Evolutionary conservation across 2,888 invertebrate species (phyloP).

Genomic region (Tipula lateralis): DNA sequence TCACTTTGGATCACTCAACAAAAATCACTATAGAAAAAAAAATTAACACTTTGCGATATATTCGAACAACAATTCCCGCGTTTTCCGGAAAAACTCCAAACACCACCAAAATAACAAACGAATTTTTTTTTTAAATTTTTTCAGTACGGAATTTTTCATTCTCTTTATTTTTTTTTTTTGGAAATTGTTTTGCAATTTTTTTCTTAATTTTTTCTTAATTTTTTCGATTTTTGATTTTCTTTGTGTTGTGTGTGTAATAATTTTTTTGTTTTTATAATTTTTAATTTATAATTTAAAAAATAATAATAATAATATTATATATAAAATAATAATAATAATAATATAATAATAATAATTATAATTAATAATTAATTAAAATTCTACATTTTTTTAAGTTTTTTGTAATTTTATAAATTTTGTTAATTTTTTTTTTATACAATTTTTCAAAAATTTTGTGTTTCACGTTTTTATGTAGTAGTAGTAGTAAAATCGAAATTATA

Average conservation of each 20-base stretch:
- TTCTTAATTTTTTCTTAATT: slow-evolving; percentile 8
- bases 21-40: neutral
- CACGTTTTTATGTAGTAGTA: neutral
- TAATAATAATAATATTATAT: slow-evolving; percentile 24
- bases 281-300: slow-evolving; percentile 15
- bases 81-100: neutral
- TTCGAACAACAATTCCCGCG: neutral
- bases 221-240: slow-evolving; percentile 24
- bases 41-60: neutral
- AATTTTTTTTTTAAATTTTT: neutral
- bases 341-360: neutral
- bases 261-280: slow-evolving; percentile 15
- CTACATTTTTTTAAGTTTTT: slow-evolving; percentile 19
- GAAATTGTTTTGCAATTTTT: neutral
- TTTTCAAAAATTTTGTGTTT: neutral
- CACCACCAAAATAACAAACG: neutral
- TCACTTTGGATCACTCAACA: neutral
- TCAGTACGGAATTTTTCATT: slow-evolving; percentile 24
- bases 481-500: neutral
- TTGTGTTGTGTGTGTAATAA: slow-evolving; percentile 24
- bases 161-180: neutral
- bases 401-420: slow-evolving; percentile 6
- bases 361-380: slow-evolving; percentile 11
- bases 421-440: neutral
- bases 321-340: slow-evolving; percentile 12